Evolutionary conservation across 2,888 invertebrate genomes (phyloP).

Genomic region (Agonopterix arenella): DNA sequence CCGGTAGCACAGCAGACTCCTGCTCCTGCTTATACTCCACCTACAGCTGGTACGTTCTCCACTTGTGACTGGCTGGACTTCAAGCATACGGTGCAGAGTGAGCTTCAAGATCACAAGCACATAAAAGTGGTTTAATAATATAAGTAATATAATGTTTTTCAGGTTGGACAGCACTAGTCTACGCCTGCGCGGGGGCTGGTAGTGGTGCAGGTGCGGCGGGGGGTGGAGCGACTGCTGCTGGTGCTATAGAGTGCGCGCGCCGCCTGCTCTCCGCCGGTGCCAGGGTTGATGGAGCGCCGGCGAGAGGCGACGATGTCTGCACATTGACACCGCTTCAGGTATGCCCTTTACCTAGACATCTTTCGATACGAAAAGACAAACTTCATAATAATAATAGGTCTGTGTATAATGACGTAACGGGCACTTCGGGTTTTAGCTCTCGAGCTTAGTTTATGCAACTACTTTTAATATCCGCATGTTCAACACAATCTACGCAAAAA

Average conservation of each 20-base stretch:
- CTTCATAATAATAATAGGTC: too few species aligned
- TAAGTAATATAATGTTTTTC: conserved; percentile 16
- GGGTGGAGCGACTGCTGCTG: conserved; percentile 49
- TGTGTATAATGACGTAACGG: too few species aligned
- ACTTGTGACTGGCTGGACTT: neutral
- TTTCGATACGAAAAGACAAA: neutral
- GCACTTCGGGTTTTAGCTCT: too few species aligned
- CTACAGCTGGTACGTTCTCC: conserved; percentile 53
- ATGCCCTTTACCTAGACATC: too few species aligned
- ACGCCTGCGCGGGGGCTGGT: conserved; percentile 70
- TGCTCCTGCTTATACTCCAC: conserved; percentile 48
- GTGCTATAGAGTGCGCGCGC: conserved; percentile 78
- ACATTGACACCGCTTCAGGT: conserved; percentile 93
- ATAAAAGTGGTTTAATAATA: too few species aligned
- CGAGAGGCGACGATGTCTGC: conserved; percentile 88
- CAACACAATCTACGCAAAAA: too few species aligned
- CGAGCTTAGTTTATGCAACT: too few species aligned
- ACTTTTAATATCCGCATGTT: too few species aligned
- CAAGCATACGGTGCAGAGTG: too few species aligned
- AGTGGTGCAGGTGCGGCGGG: conserved; percentile 46
- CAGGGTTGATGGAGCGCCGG: conserved; percentile 90
- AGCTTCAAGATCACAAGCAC: too few species aligned
- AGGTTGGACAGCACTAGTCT: conserved; percentile 92
- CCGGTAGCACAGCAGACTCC: conserved; percentile 30
- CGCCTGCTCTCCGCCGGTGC: conserved; percentile 88